A percentile compares a stretch with the other conserved stretches of the same genome.
Evolutionary conservation across 2,113 vertebrate genomes (phyloP).

Genomic region (Mus spicilegus): DNA sequence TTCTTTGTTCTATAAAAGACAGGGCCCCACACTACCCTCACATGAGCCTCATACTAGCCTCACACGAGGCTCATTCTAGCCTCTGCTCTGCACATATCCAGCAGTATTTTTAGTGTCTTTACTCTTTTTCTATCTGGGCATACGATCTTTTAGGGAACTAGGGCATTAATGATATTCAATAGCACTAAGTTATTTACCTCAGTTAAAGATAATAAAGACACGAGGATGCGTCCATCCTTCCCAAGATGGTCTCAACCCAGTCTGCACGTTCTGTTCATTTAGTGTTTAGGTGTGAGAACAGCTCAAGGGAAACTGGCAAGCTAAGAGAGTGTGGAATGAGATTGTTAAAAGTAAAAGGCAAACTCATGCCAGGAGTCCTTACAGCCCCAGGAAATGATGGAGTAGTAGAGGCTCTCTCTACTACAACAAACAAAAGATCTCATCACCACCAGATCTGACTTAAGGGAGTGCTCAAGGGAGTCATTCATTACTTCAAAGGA

Average conservation of each 20-base stretch:
- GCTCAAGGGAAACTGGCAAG: not conserved
- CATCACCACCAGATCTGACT: not conserved
- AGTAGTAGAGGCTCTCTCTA: not conserved
- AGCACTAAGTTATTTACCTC: not conserved
- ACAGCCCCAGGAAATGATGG: not conserved
- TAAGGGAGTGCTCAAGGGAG: not conserved
- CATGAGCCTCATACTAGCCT: not conserved
- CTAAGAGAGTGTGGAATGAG: not conserved
- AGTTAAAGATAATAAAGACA: not conserved
- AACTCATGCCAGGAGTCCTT: not conserved
- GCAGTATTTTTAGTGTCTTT: not conserved
- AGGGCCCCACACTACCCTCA: not conserved
- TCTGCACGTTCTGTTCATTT: no score
- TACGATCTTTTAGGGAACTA: constrained; percentile 9
- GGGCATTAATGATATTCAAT: not conserved
- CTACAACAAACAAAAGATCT: not conserved
- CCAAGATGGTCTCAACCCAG: not conserved
- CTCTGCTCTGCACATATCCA: no score
- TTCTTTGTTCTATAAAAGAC: not conserved
- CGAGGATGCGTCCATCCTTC: not conserved
- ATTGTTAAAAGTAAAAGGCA: not conserved
- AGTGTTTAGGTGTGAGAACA: not conserved
- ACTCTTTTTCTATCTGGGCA: not conserved
- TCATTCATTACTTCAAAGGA: not conserved
- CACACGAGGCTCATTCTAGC: no score